Conservation (phyloP, 2,888 invertebrate genomes). For the Keiferia lycopersicella region DNA sequence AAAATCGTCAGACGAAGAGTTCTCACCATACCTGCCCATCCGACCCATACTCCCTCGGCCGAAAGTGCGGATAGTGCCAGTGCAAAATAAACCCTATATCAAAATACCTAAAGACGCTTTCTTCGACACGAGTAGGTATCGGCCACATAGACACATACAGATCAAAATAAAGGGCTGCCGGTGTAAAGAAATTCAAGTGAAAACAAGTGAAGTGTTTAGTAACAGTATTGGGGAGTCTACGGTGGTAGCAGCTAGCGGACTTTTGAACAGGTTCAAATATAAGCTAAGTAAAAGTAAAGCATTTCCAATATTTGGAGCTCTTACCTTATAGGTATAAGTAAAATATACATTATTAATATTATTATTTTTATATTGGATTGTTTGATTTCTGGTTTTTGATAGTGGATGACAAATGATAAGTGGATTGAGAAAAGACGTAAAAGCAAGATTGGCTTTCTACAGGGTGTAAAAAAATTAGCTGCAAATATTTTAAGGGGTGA, state of each 20-base stretch:
- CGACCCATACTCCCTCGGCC: slow-evolving; percentile 53
- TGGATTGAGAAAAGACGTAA: no score
- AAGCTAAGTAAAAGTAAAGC: slow-evolving; percentile 54
- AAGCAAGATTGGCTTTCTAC: no score
- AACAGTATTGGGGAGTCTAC: slow-evolving; percentile 32
- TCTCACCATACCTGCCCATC: slow-evolving; percentile 47
- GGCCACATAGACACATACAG: slow-evolving; percentile 41
- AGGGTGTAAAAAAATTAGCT: no score
- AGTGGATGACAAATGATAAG: no score
- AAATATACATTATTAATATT: slow-evolving; percentile 46
- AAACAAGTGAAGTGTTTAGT: not conserved
- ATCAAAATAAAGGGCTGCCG: slow-evolving; percentile 65
- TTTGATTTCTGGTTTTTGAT: slow-evolving; percentile 13
- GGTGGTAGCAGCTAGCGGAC: slow-evolving; percentile 60
- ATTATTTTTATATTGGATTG: slow-evolving; percentile 35
- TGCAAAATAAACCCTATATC: slow-evolving; percentile 38
- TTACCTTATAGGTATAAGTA: slow-evolving; percentile 53
- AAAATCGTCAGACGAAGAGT: slow-evolving; percentile 57
- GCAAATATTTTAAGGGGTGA: no score
- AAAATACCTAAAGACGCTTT: slow-evolving; percentile 49
- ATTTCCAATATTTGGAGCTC: slow-evolving; percentile 69
- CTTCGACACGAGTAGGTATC: slow-evolving; percentile 53
- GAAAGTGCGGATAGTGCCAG: slow-evolving; percentile 52
- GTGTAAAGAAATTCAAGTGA: slow-evolving; percentile 43
- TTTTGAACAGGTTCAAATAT: slow-evolving; percentile 71